Conservation (phyloP, 2,888 invertebrate species). For the Drosophila limbata region DNA sequence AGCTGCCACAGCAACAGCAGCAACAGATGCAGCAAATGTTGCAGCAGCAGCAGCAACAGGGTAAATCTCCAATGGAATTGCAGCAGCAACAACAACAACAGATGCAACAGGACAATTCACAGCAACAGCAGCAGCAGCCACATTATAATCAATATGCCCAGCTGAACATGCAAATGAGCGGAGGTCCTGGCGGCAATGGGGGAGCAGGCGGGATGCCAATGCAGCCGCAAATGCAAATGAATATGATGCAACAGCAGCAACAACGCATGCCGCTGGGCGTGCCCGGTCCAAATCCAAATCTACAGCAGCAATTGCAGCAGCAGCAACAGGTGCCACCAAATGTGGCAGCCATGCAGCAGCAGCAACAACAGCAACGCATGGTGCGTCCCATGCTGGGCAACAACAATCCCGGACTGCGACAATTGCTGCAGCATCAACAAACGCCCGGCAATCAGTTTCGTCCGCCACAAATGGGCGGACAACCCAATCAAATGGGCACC, state of each 20-base stretch:
- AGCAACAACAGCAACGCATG: conserved; percentile 87
- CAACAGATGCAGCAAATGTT: conserved; percentile 82
- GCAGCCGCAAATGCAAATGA: conserved; percentile 78
- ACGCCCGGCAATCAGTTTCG: conserved; percentile 85
- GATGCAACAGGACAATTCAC: conserved; percentile 75
- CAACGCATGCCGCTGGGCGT: conserved; percentile 78
- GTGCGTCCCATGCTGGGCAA: conserved; percentile 91
- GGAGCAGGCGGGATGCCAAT: conserved; percentile 66
- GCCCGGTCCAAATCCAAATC: conserved; percentile 66
- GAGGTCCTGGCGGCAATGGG: conserved; percentile 70
- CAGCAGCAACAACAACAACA: conserved; percentile 74
- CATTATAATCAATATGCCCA: conserved; percentile 88
- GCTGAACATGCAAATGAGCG: conserved; percentile 85
- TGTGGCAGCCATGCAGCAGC: conserved; percentile 86
- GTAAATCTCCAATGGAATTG: conserved; percentile 63
- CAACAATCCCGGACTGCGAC: conserved; percentile 92
- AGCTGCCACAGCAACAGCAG: conserved; percentile 73
- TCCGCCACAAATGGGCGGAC: conserved; percentile 82
- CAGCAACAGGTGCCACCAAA: conserved; percentile 88
- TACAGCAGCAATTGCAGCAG: conserved; percentile 84
- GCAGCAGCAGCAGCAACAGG: conserved; percentile 66
- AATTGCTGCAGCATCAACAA: conserved; percentile 89
- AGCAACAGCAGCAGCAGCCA: conserved; percentile 60
- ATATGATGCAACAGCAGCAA: conserved; percentile 69
- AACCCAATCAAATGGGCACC: conserved; percentile 76